phyloP scores from a whole-genome alignment of 2,888 invertebrate genomes.

The Eumacrocentrus americanus region DNA sequence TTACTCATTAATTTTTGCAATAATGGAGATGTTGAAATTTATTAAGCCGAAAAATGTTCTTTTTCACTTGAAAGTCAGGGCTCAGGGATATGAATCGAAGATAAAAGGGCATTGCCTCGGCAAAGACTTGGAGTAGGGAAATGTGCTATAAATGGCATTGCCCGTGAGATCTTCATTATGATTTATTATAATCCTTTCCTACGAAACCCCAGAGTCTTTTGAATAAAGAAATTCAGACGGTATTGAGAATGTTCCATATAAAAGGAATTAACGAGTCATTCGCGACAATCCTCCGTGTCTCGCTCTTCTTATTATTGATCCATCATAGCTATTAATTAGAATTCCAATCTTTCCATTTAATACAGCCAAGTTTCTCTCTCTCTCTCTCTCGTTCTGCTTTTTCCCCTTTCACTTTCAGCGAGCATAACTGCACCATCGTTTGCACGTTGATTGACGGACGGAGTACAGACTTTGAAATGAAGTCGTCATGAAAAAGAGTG shows the following conservation, averaged over 20 bases:
- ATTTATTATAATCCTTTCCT: constrained; percentile 37
- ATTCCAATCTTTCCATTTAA: constrained; percentile 51
- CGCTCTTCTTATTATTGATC: constrained; percentile 31
- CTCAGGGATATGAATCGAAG: too few species aligned
- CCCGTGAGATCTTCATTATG: constrained; percentile 44
- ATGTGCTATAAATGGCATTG: neutral
- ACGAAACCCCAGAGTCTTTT: constrained; percentile 24
- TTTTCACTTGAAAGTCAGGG: too few species aligned
- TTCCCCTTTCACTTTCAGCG: neutral
- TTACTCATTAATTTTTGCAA: too few species aligned
- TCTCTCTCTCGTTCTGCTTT: constrained; percentile 3
- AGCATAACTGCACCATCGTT: too few species aligned
- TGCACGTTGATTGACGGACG: constrained; percentile 6
- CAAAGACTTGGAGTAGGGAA: too few species aligned
- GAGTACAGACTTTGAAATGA: neutral
- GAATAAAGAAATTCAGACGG: constrained; percentile 18
- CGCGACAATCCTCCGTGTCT: constrained; percentile 8
- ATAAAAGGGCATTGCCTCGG: too few species aligned
- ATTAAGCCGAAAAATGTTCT: neutral
- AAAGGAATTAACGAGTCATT: too few species aligned
- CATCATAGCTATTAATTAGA: constrained; percentile 50
- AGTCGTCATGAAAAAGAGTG: neutral
- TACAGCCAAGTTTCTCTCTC: constrained; percentile 19
- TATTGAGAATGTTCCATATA: too few species aligned
- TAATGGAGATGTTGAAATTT: too few species aligned